A percentile compares a stretch with the other conserved stretches of the same genome.
Evolutionary conservation across 2,113 vertebrate genomes (phyloP).

Genomic region (Sitta europaea): DNA sequence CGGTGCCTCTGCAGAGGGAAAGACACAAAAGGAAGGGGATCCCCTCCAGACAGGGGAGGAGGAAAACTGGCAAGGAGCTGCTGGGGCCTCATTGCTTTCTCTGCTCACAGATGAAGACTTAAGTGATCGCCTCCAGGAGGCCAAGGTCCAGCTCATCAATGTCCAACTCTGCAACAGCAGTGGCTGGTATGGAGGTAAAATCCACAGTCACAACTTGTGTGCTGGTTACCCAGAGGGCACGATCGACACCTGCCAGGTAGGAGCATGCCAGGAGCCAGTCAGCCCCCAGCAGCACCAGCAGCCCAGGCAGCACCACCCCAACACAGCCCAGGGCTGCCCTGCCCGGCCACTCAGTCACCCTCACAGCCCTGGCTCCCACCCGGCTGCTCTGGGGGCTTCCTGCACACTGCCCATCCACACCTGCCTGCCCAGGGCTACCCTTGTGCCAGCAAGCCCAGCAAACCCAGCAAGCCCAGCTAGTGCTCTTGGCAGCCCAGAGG

Average conservation of each 20-base stretch:
- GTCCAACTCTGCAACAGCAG: neutral
- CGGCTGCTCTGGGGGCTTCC: no score
- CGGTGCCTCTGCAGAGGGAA: neutral
- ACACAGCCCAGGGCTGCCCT: neutral
- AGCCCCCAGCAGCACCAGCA: neutral
- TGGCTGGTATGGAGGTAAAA: rapidly evolving
- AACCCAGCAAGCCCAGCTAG: neutral
- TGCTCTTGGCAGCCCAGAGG: neutral
- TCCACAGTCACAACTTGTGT: neutral
- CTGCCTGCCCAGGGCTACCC: neutral
- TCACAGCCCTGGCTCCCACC: neutral
- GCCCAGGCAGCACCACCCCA: neutral
- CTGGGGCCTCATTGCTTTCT: neutral
- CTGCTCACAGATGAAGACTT: neutral
- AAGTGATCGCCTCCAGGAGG: rapidly evolving
- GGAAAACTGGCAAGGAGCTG: neutral
- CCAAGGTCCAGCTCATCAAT: rapidly evolving
- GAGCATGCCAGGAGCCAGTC: neutral
- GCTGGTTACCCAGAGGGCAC: neutral
- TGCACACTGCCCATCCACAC: no score
- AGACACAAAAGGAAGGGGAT: no score
- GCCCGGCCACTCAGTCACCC: neutral
- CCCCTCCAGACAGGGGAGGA: no score
- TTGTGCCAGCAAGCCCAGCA: neutral
- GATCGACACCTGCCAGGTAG: neutral